phyloP scores from a whole-genome alignment of 30 jellyfish, hydroid and myxozoan genomes.

The Clytia hemisphaerica region DNA sequence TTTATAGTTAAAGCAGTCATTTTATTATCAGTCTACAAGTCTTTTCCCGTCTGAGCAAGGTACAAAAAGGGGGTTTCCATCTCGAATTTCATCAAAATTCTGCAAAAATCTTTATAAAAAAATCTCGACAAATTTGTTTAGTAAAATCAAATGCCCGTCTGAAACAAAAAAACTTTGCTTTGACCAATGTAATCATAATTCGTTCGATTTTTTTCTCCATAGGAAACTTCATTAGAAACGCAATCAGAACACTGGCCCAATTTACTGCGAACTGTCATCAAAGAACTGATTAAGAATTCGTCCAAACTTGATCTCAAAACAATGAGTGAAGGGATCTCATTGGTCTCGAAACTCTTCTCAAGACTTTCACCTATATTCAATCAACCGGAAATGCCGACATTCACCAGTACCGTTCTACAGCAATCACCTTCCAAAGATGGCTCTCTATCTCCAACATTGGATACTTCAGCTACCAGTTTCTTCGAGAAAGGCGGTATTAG shows the following conservation, averaged over 20 bases:
- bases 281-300: slow-evolving; percentile 34
- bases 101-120: too few species aligned
- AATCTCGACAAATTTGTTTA: too few species aligned
- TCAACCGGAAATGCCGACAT: background rate
- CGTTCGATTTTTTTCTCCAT: background rate
- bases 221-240: slow-evolving; percentile 71
- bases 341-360: slow-evolving; percentile 66
- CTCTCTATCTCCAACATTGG: slow-evolving; percentile 5
- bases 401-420: background rate
- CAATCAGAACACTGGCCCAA: slow-evolving; percentile 95
- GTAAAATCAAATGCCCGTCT: too few species aligned
- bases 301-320: slow-evolving; percentile 21
- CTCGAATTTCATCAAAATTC: too few species aligned
- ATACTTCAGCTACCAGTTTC: too few species aligned
- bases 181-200: background rate
- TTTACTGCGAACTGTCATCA: slow-evolving; percentile 37
- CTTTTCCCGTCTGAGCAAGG: too few species aligned
- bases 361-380: slow-evolving; percentile 68
- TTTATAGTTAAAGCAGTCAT: too few species aligned
- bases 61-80: too few species aligned
- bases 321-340: slow-evolving; percentile 56
- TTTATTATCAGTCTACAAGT: too few species aligned
- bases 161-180: background rate
- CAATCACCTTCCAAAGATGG: background rate
- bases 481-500: background rate